phyloP scores from a whole-genome alignment of 2,113 vertebrate species.

The Hippocampus guttulatus region DNA sequence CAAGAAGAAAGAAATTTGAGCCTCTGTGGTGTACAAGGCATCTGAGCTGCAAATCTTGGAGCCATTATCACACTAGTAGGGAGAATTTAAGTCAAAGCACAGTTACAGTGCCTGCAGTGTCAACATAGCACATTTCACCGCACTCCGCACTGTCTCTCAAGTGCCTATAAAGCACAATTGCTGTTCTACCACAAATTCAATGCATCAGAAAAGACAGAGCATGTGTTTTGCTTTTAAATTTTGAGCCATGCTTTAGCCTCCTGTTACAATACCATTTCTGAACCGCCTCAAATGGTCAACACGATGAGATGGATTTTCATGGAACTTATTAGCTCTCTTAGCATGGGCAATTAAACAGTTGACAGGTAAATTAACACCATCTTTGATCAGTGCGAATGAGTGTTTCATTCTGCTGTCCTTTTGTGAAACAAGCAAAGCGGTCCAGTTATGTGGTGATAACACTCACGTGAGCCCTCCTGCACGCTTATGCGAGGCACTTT shows the following conservation, averaged over 20 bases:
- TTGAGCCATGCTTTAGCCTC: background rate
- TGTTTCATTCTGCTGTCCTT: background rate
- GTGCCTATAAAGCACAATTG: conserved; percentile 3
- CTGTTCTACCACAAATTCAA: background rate
- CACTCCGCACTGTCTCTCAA: background rate
- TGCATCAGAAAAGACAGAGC: background rate
- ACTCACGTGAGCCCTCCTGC: too few relatives aligned
- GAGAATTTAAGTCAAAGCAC: conserved; percentile 30
- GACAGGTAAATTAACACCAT: background rate
- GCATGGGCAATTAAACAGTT: background rate
- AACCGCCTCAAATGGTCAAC: background rate
- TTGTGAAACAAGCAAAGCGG: background rate
- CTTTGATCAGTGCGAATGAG: background rate
- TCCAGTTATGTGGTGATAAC: too few relatives aligned
- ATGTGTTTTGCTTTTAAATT: background rate
- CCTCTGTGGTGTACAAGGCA: conserved; percentile 49
- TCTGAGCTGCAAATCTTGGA: conserved; percentile 36
- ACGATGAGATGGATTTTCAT: background rate
- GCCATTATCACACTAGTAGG: conserved; percentile 18
- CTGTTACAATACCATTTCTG: background rate
- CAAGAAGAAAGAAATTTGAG: conserved; percentile 47
- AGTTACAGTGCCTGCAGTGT: conserved; percentile 17
- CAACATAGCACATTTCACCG: conserved; percentile 8
- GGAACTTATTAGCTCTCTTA: background rate
- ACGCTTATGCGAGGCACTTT: background rate